A percentile compares a stretch with the other conserved stretches of the same genome.
phyloP scores from a whole-genome alignment of 2,113 vertebrate genomes.

The Colossoma macropomum region DNA sequence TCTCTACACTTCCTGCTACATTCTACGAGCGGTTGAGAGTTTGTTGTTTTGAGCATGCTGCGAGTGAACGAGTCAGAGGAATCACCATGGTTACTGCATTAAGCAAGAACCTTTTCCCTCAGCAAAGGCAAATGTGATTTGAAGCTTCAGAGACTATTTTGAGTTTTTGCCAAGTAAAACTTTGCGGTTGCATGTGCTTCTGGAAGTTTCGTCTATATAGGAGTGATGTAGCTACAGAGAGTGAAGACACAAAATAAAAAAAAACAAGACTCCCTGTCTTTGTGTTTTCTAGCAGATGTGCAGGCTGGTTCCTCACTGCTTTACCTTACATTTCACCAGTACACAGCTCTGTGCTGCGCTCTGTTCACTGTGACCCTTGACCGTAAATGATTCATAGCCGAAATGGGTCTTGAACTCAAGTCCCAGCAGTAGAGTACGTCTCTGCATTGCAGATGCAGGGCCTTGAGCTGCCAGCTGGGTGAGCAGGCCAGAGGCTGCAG shows the following conservation, averaged over 20 bases:
- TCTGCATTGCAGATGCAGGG: not conserved
- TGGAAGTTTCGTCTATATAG: not conserved
- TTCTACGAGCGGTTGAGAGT: not conserved
- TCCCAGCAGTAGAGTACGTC: not conserved
- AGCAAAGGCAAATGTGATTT: not conserved
- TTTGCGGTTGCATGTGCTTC: not conserved
- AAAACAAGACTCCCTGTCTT: not conserved
- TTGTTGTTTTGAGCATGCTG: not conserved
- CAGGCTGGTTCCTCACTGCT: not conserved
- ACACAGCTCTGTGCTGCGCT: not conserved
- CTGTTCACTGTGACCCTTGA: not conserved
- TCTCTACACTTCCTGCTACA: not conserved
- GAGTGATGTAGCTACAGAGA: conserved; percentile 6
- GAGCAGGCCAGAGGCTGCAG: not conserved
- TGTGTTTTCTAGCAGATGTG: conserved; percentile 5
- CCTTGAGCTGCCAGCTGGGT: not conserved
- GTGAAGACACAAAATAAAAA: not conserved
- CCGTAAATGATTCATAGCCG: not conserved
- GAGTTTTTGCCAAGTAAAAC: conserved; percentile 11
- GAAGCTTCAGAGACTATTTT: not conserved
- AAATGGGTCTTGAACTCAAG: not conserved
- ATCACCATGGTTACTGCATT: conserved; percentile 6
- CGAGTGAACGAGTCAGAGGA: not conserved
- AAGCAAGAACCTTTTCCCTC: not conserved
- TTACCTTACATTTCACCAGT: conserved; percentile 9